phyloP scores from a whole-genome alignment of 2,797 vertebrate species.

The Oreochromis grahami region DNA sequence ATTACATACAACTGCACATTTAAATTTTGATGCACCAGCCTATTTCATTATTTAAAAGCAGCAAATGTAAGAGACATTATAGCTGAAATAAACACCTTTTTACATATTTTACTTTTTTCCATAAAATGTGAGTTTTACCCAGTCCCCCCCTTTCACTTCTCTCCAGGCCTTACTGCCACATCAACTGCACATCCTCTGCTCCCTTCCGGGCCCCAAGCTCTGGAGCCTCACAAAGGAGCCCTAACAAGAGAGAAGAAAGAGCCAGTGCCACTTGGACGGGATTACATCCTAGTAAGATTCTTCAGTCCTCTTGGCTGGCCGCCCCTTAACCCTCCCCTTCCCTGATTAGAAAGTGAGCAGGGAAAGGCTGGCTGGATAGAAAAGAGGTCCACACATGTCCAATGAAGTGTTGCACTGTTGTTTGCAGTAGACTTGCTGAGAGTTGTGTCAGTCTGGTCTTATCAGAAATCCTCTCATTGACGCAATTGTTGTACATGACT shows the following conservation, averaged over 20 bases:
- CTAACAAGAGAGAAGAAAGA: slow-evolving; percentile 83
- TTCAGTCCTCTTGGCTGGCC: slow-evolving; percentile 65
- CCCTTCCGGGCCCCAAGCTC: slow-evolving; percentile 78
- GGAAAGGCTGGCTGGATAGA: slow-evolving; percentile 63
- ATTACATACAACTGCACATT: accelerated
- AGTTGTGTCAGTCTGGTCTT: slow-evolving; percentile 46
- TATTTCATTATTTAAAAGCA: neutral
- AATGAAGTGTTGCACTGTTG: slow-evolving; percentile 73
- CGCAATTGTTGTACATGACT: neutral
- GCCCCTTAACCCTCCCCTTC: slow-evolving; percentile 70
- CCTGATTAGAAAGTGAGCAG: slow-evolving; percentile 75
- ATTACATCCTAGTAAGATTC: slow-evolving; percentile 81
- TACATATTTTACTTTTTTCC: neutral
- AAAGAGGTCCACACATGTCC: slow-evolving; percentile 67
- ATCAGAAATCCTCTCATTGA: slow-evolving; percentile 40
- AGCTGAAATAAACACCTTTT: neutral
- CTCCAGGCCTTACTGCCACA: slow-evolving; percentile 75
- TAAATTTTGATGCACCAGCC: accelerated
- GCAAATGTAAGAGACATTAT: neutral
- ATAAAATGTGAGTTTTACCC: slow-evolving; percentile 19
- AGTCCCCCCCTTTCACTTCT: slow-evolving; percentile 51
- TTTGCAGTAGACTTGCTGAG: slow-evolving; percentile 59
- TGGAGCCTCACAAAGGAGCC: slow-evolving; percentile 80
- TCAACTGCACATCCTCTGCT: slow-evolving; percentile 83
- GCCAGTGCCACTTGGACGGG: slow-evolving; percentile 80